A percentile compares a stretch with the other conserved stretches of the same genome.
phyloP scores from a whole-genome alignment of 2,113 vertebrate genomes.

The Erythrocebus patas region DNA sequence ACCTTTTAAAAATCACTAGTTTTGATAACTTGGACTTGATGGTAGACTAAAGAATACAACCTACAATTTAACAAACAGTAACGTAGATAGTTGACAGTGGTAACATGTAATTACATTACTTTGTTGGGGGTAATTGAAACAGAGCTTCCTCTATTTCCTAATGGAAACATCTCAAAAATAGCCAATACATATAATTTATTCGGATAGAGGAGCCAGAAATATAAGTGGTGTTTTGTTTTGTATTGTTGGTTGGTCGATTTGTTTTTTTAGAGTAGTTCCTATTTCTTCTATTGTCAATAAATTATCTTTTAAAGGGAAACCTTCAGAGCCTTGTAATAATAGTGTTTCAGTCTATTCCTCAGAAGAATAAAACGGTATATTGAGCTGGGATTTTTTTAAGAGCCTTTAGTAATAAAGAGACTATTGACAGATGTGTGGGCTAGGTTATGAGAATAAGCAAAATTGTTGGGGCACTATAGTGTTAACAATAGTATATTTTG shows the following conservation, averaged over 20 bases:
- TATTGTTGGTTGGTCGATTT: background rate
- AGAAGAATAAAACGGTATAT: background rate
- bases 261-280: background rate
- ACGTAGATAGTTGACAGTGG: background rate
- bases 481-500: background rate
- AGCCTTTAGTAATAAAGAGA: background rate
- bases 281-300: background rate
- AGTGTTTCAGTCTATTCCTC: background rate
- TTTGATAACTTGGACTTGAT: conserved; percentile 10
- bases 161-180: background rate
- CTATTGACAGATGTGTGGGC: background rate
- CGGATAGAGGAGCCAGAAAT: background rate
- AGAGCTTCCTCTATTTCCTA: background rate
- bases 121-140: background rate
- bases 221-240: background rate
- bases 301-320: background rate
- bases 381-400: background rate
- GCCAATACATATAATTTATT: background rate
- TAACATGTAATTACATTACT: background rate
- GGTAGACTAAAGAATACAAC: background rate
- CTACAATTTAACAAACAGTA: background rate
- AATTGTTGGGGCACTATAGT: fast-evolving
- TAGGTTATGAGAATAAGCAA: background rate
- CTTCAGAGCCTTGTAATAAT: background rate
- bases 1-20: background rate